A percentile compares a stretch with the other conserved stretches of the same genome.
phyloP scores from a whole-genome alignment of 2,797 vertebrate species.

The Betta splendens region DNA sequence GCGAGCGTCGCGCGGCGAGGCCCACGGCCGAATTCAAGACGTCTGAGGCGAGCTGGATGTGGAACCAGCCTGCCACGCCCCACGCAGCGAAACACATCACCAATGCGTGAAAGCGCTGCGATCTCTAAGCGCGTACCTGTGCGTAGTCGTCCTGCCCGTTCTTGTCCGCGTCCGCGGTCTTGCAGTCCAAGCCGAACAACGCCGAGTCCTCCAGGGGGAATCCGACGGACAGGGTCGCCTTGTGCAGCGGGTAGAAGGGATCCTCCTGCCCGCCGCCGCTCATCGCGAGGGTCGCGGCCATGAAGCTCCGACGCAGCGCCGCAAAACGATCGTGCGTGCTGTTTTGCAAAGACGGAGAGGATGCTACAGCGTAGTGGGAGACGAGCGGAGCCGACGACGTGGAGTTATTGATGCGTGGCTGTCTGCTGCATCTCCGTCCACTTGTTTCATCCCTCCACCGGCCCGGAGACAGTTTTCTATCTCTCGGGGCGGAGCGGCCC shows the following conservation, averaged over 20 bases:
- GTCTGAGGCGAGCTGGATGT: too few species aligned
- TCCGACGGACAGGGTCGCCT: constrained; percentile 81
- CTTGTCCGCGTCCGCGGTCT: constrained; percentile 77
- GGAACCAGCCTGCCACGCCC: constrained; percentile 73
- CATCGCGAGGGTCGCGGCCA: constrained; percentile 91
- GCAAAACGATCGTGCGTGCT: constrained; percentile 23
- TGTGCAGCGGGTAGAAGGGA: constrained; percentile 91
- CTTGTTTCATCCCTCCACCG: constrained; percentile 73
- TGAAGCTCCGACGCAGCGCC: constrained; percentile 72
- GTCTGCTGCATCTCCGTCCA: constrained; percentile 71
- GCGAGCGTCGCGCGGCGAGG: neutral
- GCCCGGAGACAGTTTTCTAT: constrained; percentile 75
- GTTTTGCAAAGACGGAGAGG: constrained; percentile 28
- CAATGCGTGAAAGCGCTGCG: constrained; percentile 21
- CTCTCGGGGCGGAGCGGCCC: constrained; percentile 73
- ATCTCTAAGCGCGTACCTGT: constrained; percentile 70
- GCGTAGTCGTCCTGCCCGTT: constrained; percentile 72
- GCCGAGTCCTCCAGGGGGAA: constrained; percentile 83
- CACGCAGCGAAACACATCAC: constrained; percentile 70
- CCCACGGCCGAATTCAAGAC: too few species aligned
- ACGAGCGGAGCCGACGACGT: constrained; percentile 35
- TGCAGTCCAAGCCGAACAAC: constrained; percentile 85
- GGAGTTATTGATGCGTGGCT: constrained; percentile 33
- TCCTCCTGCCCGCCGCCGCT: constrained; percentile 88
- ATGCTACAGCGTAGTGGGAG: constrained; percentile 42